phyloP scores from a whole-genome alignment of 2,888 invertebrate species.

The Acleris emargana region DNA sequence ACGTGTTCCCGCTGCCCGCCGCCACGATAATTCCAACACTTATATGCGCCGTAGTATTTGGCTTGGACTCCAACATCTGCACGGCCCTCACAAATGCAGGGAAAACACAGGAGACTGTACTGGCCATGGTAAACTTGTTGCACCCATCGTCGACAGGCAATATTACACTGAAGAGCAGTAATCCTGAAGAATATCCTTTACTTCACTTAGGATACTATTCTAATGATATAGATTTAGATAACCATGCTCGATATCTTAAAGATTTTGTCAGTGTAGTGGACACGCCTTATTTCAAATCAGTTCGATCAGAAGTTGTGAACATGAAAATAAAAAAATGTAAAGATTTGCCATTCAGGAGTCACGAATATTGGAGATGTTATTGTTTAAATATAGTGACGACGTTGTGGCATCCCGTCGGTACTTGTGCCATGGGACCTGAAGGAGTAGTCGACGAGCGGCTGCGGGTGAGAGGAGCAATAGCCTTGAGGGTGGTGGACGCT shows the following conservation, averaged over 20 bases:
- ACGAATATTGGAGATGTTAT: constrained; percentile 27
- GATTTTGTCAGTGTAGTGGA: constrained; percentile 12
- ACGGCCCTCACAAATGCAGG: no score
- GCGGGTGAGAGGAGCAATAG: constrained; percentile 7
- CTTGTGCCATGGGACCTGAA: constrained; percentile 19
- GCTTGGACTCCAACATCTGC: no score
- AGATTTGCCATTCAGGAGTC: neutral
- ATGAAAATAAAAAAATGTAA: neutral
- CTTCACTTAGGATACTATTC: constrained; percentile 9
- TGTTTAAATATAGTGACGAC: constrained; percentile 9
- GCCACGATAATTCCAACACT: no score
- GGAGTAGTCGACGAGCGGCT: constrained; percentile 19
- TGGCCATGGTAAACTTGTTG: no score
- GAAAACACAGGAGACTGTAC: no score
- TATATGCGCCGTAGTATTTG: no score
- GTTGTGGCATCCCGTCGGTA: constrained; percentile 13
- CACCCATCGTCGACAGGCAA: constrained; percentile 5
- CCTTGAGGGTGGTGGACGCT: constrained; percentile 20
- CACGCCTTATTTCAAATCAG: constrained; percentile 10
- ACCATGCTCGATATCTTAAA: constrained; percentile 2
- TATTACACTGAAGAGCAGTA: constrained; percentile 6
- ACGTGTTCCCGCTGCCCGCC: no score
- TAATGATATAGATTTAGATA: constrained; percentile 12
- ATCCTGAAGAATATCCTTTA: constrained; percentile 7
- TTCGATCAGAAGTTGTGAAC: constrained; percentile 6